Evolutionary conservation across 2,797 vertebrate species (phyloP).

Genomic region (Danio kyathit): DNA sequence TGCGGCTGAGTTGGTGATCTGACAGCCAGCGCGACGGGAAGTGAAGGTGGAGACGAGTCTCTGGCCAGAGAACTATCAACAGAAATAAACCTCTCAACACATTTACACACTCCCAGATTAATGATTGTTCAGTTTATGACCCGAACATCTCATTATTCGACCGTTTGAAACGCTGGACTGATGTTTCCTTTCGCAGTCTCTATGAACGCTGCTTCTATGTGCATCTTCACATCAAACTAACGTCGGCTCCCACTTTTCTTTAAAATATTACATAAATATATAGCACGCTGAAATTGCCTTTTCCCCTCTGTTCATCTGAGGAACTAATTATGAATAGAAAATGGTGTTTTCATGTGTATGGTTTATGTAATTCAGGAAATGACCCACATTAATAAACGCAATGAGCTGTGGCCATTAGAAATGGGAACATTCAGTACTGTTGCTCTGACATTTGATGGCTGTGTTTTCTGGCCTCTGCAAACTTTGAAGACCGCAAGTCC

Average conservation of each 20-base stretch:
- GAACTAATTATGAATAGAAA: background rate
- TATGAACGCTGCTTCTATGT: background rate
- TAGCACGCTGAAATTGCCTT: background rate
- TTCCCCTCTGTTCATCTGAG: background rate
- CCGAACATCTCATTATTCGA: background rate
- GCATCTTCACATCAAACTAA: constrained; percentile 14
- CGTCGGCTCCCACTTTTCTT: background rate
- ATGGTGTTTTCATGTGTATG: background rate
- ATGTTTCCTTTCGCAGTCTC: background rate
- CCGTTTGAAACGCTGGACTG: background rate
- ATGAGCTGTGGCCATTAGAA: constrained; percentile 6
- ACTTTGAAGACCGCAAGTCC: background rate
- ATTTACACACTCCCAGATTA: background rate
- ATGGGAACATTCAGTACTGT: background rate
- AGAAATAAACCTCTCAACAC: constrained; percentile 11
- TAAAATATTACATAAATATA: constrained; percentile 1
- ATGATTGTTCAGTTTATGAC: background rate
- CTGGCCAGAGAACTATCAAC: constrained; percentile 66
- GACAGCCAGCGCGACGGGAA: constrained; percentile 45
- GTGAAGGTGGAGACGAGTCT: constrained; percentile 55
- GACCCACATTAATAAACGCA: background rate
- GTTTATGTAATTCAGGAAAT: constrained; percentile 9
- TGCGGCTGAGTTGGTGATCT: constrained; percentile 2
- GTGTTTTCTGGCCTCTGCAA: background rate
- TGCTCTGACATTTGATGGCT: constrained; percentile 1